Conservation (phyloP, 1,140 invertebrate genomes). For the Drosophila melanogaster region Release_6_plus_ISO1_MT NT_033777.3:25303001-25303500, state of each 20-base stretch:
- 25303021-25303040: constrained; percentile 36
- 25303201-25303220: constrained; percentile 18
- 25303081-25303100: not conserved
- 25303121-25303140: not conserved
- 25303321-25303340: constrained; percentile 44
- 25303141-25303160: constrained; percentile 42
- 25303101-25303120: not conserved
- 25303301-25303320: not conserved
- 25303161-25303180: constrained; percentile 28
- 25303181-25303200: constrained; percentile 24
- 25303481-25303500: constrained; percentile 56
- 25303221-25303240: constrained; percentile 41
- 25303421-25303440: constrained; percentile 55
- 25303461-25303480: constrained; percentile 45
- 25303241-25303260: constrained; percentile 51
- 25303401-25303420: constrained; percentile 21
- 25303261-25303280: constrained; percentile 42
- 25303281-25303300: constrained; percentile 9
- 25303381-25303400: constrained; percentile 68
- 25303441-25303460: constrained; percentile 61
- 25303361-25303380: constrained; percentile 65
- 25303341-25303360: constrained; percentile 48
- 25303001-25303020: constrained; percentile 36
- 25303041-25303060: constrained; percentile 64
- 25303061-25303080: constrained; percentile 50